Conservation (phyloP, 92 coral and sea anemone genomes). For the Epizoanthus fatuus region DNA sequence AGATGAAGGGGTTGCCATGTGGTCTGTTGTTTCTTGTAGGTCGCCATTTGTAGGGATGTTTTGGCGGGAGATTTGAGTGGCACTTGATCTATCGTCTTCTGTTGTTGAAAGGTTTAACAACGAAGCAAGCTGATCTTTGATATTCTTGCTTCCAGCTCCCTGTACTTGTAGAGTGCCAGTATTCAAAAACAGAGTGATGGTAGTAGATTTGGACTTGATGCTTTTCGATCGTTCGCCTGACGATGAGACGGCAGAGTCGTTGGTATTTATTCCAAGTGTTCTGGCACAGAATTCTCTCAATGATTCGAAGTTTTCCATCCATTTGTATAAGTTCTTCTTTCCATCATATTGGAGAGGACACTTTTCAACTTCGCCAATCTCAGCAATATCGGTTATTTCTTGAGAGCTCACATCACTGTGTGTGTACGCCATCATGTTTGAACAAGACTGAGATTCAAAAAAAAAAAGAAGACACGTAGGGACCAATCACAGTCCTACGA, state of each 20-base stretch:
- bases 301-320: neutral
- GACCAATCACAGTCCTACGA: too few relatives aligned
- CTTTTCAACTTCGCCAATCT: too few relatives aligned
- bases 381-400: too few relatives aligned
- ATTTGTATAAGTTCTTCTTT: neutral
- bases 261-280: too few relatives aligned
- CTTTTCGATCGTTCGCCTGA: too few relatives aligned
- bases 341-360: neutral
- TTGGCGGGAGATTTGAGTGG: neutral
- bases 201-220: neutral
- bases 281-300: neutral
- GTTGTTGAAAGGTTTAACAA: neutral
- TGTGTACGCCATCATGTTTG: neutral
- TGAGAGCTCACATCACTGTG: neutral
- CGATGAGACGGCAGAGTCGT: too few relatives aligned
- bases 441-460: too few relatives aligned
- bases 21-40: constrained; percentile 1
- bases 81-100: neutral
- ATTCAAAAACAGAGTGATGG: neutral
- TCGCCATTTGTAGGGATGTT: neutral
- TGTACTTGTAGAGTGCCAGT: neutral
- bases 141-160: neutral
- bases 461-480: too few relatives aligned
- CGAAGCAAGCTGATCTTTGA: neutral
- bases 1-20: neutral